phyloP scores from a whole-genome alignment of 1,140 invertebrate species.

The Hypothenemus hampei region DNA sequence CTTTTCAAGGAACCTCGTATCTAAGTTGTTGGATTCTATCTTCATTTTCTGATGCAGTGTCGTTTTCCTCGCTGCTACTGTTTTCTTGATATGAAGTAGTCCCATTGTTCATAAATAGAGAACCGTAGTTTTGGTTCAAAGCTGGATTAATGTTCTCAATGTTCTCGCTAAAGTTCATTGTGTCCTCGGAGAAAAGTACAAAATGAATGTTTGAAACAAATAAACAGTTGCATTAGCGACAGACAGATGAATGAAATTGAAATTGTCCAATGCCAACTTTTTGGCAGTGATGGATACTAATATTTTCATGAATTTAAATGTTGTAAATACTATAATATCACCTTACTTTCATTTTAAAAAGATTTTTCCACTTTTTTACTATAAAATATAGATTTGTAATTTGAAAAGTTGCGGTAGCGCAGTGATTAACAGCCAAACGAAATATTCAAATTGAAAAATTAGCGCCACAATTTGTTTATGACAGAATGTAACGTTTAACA shows the following conservation, averaged over 20 bases:
- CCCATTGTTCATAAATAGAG: conserved; percentile 9
- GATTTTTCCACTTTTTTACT: no score
- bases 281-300: conserved; percentile 23
- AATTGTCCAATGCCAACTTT: conserved; percentile 32
- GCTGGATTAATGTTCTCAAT: not conserved
- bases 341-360: no score
- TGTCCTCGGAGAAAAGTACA: not conserved
- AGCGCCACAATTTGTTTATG: no score
- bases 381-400: no score
- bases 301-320: not conserved
- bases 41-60: conserved; percentile 50
- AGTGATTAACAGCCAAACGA: no score
- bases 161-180: conserved; percentile 20
- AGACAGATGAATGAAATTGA: conserved; percentile 29
- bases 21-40: conserved; percentile 23
- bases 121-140: conserved; percentile 14
- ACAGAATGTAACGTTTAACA: no score
- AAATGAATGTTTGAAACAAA: not conserved
- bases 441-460: no score
- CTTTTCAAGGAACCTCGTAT: conserved; percentile 3
- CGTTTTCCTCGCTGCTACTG: conserved; percentile 65
- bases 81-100: conserved; percentile 44
- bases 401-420: no score
- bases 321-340: no score
- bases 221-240: conserved; percentile 14